Percentiles rank a stretch among this genome's conserved stretches.
These are phyloP conservation scores for Rhodeus uyekii DNA, from an alignment of 2,797 vertebrate species.

Conservation along the genomic window DNA sequence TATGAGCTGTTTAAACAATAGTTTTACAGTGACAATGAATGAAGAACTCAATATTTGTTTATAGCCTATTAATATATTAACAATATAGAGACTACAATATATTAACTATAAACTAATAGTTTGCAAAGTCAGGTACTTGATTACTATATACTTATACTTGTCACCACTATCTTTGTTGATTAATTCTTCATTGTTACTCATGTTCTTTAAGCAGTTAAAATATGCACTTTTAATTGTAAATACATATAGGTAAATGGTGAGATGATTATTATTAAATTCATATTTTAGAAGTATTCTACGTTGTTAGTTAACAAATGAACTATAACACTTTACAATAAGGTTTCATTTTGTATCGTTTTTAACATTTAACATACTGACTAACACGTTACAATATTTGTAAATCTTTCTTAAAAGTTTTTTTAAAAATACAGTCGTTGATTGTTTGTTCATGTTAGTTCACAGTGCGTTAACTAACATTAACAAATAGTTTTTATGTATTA, in stretches of 20 bases:
- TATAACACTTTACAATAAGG: background rate
- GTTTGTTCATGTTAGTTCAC: no score
- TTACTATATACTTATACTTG: no score
- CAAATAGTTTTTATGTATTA: background rate
- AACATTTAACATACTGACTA: background rate
- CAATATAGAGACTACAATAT: no score
- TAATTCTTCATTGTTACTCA: background rate
- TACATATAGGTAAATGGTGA: background rate
- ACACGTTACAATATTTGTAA: background rate
- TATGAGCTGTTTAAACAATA: no score
- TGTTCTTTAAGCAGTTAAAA: background rate
- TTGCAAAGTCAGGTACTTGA: no score
- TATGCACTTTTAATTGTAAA: background rate
- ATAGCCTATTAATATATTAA: no score
- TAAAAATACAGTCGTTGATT: background rate
- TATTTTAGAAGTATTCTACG: no score
- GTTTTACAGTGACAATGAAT: no score
- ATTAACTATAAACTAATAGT: no score
- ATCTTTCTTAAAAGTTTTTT: background rate
- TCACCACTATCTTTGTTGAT: no score
- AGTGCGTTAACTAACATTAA: no score
- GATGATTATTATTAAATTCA: background rate
- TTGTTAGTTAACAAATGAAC: background rate
- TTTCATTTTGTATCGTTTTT: background rate
- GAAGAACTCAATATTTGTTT: no score